These are phyloP conservation scores for Cecropterus lyciades DNA, from an alignment of 1,140 invertebrate species.

Conservation along the genomic window DNA sequence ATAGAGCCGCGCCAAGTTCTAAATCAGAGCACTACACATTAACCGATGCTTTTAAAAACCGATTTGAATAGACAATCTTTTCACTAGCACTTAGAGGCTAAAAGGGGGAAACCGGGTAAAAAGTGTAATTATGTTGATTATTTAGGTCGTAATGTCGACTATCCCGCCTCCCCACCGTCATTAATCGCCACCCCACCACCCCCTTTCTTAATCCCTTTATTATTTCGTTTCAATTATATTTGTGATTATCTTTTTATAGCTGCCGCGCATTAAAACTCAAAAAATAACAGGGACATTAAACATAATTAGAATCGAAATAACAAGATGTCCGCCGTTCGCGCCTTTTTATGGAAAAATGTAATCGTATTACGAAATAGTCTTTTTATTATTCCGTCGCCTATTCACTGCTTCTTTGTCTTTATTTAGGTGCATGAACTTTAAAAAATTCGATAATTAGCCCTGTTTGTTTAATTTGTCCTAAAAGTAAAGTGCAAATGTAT, in stretches of 20 bases:
- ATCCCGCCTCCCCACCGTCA: slow-evolving; percentile 64
- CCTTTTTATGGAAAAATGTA: slow-evolving; percentile 58
- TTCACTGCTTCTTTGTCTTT: slow-evolving; percentile 23
- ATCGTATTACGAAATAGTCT: slow-evolving; percentile 42
- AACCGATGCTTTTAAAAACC: slow-evolving; percentile 44
- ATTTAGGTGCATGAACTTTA: slow-evolving; percentile 4
- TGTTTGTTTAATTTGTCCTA: not conserved
- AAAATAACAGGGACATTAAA: slow-evolving; percentile 82
- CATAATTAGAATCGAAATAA: slow-evolving; percentile 80
- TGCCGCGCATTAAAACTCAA: slow-evolving; percentile 79
- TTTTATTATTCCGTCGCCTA: slow-evolving; percentile 35
- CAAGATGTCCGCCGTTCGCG: slow-evolving; percentile 68
- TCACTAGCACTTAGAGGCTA: slow-evolving; percentile 67
- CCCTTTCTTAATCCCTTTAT: slow-evolving; percentile 66
- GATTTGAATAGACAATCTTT: slow-evolving; percentile 68
- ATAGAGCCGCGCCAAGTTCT: slow-evolving; percentile 23
- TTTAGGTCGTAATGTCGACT: slow-evolving; percentile 82
- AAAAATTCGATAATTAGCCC: slow-evolving; percentile 5
- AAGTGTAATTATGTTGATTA: slow-evolving; percentile 84
- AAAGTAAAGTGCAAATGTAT: no score
- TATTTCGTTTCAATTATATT: slow-evolving; percentile 85
- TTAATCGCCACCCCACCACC: slow-evolving; percentile 67
- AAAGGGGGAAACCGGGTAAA: slow-evolving; percentile 74
- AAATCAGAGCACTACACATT: slow-evolving; percentile 23
- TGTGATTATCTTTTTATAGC: slow-evolving; percentile 84